Base-by-base conservation (phyloP, 2,797 vertebrate genomes). In the Carapus acus region DNA sequence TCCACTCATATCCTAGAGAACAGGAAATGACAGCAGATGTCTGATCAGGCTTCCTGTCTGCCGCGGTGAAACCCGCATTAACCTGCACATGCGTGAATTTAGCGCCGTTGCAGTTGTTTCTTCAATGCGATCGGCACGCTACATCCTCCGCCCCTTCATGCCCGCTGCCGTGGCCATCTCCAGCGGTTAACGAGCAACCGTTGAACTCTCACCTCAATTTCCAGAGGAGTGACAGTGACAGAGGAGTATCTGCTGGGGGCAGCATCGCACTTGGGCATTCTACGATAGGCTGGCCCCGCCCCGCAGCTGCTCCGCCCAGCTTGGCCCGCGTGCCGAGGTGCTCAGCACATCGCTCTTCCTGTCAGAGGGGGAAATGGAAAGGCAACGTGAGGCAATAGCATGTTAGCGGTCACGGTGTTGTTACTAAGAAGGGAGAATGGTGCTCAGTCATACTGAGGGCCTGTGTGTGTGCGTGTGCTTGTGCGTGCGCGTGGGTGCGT, bases 161-260 rank as follows among this genome's bases (percentile, higher is more conserved):
- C 59, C 54, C 23, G 29, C 43, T 14, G 1, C 43, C 24, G 42
- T 49, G 58, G 37, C 58, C 53, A 29, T 58, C 58, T 65, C 24
- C 51, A 53, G 55, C 21, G 34, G 48, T 49, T 65, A 74, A 67
- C 46, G 20, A 78, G 60, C 40, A 66, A 69, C 45, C 37, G 52
- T 54, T 74, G 78, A 79, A 78, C 78, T 66, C 52, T 83, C 68
- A 78, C 73, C 81, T 79, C 78, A 77, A 81, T 85, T 77, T 77
- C 62, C 69, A 72, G 49, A 16, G 52, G 69, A 67, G 67, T 74
- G 77, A 80, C 76, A 77, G 49, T 66, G 75, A 81, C 75, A 75
- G 71, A 78, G 75, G 73, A 61, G n/a, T 29, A 11, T 52, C 34
- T 20, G 60, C 54, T 51, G 44, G 55, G 64, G 52, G 31, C 40